Evolutionary conservation across 2,888 invertebrate genomes (phyloP), one percentile per base, ranked within the genome.

Genomic region (Cheilosia variabilis): DNA sequence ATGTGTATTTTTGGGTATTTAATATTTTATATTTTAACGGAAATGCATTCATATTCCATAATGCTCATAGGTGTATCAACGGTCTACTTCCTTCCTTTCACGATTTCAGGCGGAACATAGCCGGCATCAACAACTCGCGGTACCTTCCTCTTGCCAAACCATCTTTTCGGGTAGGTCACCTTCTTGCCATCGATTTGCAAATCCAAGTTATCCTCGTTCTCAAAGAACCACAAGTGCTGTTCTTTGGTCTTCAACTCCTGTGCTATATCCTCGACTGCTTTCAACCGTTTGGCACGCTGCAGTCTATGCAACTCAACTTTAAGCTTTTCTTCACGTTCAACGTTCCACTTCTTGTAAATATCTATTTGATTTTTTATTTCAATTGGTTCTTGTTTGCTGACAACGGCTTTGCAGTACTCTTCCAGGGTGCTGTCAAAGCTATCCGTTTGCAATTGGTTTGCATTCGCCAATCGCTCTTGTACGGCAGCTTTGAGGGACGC

Each of bases 191-290:
- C 95, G 88, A 96, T 96, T 90, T 94, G 91, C 57, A 97, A 92
- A 89, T 96, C 96, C 88, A 96, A 94, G 88, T 95, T 91, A 50
- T 96, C 96, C 90, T 96, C 95, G 89, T 96, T 95, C 81, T 97
- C 96, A 92, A 97, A 97, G 94, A 96, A 97, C 95, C 95, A 95
- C 66, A 96, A 90, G 87, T 94, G 93, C 79, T 93, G 93, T 89
- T 97, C 96, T 89, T 94, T 94, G 55, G 92, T 89, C 27, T 93
- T 92, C 87, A 94, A 91, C 9, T 91, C 88, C 81, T 92, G 91
- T 55, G 93, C 89, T 5, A 94, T 91, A 57, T 91, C 92, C 45
- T 95, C 93, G 88, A 96, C 93, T 78, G 95, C 93, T 15, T 92
- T 89, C 6, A 94, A 88, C 69, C 94, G 92, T 83, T 93, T 87